Evolutionary conservation across 2,797 vertebrate species (phyloP).

Genomic region (Labroides dimidiatus): DNA sequence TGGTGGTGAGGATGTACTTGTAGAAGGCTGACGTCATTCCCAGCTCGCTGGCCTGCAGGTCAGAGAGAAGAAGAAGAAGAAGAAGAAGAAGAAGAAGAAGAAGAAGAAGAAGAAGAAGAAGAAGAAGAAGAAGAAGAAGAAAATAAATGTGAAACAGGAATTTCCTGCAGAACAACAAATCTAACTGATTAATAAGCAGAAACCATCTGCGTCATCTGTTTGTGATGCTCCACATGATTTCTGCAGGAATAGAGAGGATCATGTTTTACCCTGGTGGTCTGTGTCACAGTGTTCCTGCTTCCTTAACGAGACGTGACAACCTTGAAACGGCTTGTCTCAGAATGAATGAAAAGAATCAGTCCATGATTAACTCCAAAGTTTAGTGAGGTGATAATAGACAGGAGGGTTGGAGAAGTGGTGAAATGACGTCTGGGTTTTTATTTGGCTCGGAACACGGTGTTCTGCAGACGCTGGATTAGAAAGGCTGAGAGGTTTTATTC

Average conservation of each 20-base stretch:
- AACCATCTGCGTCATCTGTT: neutral
- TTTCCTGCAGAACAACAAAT: neutral
- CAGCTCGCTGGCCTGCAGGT: slow-evolving; percentile 85
- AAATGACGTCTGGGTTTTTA: neutral
- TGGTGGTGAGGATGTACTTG: slow-evolving; percentile 92
- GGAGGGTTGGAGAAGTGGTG: neutral
- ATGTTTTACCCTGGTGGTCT: neutral
- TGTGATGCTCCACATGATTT: neutral
- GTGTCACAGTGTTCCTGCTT: neutral
- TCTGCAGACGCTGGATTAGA: neutral
- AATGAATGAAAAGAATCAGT: neutral
- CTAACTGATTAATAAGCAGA: neutral
- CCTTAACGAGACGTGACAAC: neutral
- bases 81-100: neutral
- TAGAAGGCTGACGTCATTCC: slow-evolving; percentile 91
- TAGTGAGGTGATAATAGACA: no score
- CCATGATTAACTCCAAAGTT: neutral
- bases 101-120: neutral
- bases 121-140: neutral
- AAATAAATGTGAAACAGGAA: slow-evolving; percentile 6
- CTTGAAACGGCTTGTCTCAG: neutral
- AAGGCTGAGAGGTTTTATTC: neutral
- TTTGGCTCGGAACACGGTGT: neutral
- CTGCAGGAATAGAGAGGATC: neutral
- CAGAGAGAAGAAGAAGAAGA: neutral